These are phyloP conservation scores for Anagrus nilaparvatae DNA, from an alignment of 1,140 invertebrate genomes.

Conservation along the genomic window DNA sequence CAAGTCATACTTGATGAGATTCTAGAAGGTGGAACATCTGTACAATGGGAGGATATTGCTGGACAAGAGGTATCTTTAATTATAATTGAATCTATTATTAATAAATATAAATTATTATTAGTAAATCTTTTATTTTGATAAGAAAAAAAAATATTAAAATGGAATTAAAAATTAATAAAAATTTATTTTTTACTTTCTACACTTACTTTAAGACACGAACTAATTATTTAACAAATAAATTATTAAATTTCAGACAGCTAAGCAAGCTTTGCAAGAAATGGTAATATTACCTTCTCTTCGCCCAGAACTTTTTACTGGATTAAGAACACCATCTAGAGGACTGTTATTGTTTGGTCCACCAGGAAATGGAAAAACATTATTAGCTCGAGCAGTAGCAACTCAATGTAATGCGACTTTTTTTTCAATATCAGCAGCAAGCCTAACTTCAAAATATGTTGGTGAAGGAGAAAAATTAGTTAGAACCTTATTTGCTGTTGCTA, in stretches of 20 bases:
- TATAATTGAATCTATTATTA: no score
- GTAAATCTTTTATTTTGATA: constrained; percentile 1
- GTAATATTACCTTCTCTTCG: constrained; percentile 91
- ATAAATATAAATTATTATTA: no score
- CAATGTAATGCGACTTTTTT: constrained; percentile 93
- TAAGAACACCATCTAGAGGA: constrained; percentile 80
- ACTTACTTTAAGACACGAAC: not conserved
- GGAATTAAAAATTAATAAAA: not conserved
- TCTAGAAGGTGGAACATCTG: constrained; percentile 64
- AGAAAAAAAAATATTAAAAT: not conserved
- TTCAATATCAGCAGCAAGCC: constrained; percentile 89
- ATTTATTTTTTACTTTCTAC: not conserved
- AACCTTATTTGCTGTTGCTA: constrained; percentile 87
- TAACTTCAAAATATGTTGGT: constrained; percentile 98
- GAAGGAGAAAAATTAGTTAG: constrained; percentile 97
- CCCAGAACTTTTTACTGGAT: constrained; percentile 90
- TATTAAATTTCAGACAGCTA: constrained; percentile 55
- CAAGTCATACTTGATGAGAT: constrained; percentile 59
- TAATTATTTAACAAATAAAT: not conserved
- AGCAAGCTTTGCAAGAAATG: constrained; percentile 95
- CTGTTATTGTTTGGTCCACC: constrained; percentile 92
- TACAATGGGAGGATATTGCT: constrained; percentile 91
- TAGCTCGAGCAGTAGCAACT: constrained; percentile 83
- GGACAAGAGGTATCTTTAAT: constrained; percentile 62
- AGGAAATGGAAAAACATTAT: constrained; percentile 85